Conservation (phyloP, 2,113 vertebrate species). For the Phaethon lepturus region DNA sequence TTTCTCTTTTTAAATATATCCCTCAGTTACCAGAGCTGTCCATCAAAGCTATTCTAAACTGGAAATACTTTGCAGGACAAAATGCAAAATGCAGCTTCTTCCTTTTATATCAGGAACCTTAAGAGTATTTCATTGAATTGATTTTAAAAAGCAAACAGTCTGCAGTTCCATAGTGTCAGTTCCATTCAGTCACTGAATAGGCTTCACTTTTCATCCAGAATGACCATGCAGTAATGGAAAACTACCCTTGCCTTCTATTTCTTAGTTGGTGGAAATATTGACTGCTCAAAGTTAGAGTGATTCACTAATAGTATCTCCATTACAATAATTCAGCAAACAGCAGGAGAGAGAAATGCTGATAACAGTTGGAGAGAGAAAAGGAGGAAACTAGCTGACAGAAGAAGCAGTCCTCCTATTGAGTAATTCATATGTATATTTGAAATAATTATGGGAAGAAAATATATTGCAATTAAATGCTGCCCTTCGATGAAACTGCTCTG, state of each 20-base stretch:
- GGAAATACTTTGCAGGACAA: background rate
- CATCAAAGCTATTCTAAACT: background rate
- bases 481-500: background rate
- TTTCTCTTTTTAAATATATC: background rate
- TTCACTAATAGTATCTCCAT: conserved; percentile 17
- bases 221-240: conserved; percentile 14
- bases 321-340: conserved; percentile 2
- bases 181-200: background rate
- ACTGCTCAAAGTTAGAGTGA: background rate
- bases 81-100: background rate
- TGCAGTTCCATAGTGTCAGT: background rate
- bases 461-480: background rate
- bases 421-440: background rate
- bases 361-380: background rate
- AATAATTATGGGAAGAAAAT: background rate
- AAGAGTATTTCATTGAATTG: background rate
- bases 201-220: conserved; percentile 1
- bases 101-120: background rate
- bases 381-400: background rate
- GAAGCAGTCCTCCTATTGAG: background rate
- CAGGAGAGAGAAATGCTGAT: background rate
- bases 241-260: background rate
- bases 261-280: background rate
- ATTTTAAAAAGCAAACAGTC: conserved; percentile 24
- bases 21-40: background rate